phyloP scores from a whole-genome alignment of 2,797 vertebrate species.

The Carcharodon carcharias region DNA sequence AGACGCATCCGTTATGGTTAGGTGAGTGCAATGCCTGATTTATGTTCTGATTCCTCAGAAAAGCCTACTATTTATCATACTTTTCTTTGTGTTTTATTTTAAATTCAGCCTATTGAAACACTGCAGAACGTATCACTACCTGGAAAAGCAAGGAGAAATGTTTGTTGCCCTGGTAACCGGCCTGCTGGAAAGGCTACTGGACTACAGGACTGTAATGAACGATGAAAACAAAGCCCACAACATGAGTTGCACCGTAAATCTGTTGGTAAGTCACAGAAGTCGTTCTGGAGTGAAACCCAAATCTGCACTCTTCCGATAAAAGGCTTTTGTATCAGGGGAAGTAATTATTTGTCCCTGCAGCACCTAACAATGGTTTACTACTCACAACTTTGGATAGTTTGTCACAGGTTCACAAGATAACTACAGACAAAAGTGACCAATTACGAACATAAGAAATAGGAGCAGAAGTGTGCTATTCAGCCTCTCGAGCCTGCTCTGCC shows the following conservation, averaged over 20 bases:
- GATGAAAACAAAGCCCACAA: constrained; percentile 53
- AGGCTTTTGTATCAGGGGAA: background rate
- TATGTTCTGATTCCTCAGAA: background rate
- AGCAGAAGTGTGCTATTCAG: no score
- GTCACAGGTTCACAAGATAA: background rate
- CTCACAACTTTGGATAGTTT: background rate
- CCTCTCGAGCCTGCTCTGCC: no score
- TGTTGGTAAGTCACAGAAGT: constrained; percentile 45
- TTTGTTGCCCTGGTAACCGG: constrained; percentile 44
- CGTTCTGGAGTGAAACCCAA: background rate
- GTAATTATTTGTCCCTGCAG: background rate
- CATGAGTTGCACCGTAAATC: constrained; percentile 54
- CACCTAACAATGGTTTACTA: background rate
- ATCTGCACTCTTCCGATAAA: background rate
- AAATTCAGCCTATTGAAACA: constrained; percentile 47
- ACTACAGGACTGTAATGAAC: constrained; percentile 50
- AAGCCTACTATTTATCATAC: background rate
- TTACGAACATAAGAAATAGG: no score
- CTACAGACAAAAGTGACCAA: background rate
- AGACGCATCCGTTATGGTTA: background rate
- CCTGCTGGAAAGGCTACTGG: constrained; percentile 51
- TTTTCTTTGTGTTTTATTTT: background rate
- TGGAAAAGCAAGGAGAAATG: constrained; percentile 43
- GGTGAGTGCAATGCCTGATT: background rate
- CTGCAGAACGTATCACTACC: constrained; percentile 43